Conservation (phyloP, 2,797 vertebrate genomes). For the Malacoraja senta region DNA sequence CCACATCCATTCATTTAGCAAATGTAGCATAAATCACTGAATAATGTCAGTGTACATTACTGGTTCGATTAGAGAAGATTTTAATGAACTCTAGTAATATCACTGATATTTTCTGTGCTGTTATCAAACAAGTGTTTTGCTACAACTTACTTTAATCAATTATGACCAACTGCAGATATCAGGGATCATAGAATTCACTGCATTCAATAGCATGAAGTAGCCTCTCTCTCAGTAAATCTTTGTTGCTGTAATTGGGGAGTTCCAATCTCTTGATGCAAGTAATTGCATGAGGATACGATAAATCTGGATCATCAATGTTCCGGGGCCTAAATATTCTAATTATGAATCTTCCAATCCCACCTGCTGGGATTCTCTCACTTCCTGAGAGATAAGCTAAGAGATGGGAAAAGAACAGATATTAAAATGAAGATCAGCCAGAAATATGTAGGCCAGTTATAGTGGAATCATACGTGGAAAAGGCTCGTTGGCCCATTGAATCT, state of each 20-base stretch:
- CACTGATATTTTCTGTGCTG: neutral
- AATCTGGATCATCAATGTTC: slow-evolving; percentile 45
- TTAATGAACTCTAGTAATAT: neutral
- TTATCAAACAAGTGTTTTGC: neutral
- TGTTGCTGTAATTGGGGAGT: slow-evolving; percentile 58
- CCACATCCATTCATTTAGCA: neutral
- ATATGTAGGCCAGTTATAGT: neutral
- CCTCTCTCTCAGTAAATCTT: slow-evolving; percentile 47
- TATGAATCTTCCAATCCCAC: neutral
- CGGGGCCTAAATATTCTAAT: slow-evolving; percentile 39
- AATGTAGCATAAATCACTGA: neutral
- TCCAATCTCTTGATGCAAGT: slow-evolving; percentile 45
- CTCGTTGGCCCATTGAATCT: no score
- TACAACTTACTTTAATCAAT: neutral
- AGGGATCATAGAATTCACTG: slow-evolving; percentile 45
- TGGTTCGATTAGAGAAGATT: neutral
- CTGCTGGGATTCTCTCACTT: slow-evolving; percentile 47
- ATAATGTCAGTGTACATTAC: neutral
- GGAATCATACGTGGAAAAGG: no score
- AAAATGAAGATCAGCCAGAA: neutral
- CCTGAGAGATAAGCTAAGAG: slow-evolving; percentile 56
- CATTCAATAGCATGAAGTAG: slow-evolving; percentile 49
- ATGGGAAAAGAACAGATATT: neutral
- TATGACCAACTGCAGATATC: neutral
- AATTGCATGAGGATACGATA: slow-evolving; percentile 18